Percentiles rank a stretch among this genome's conserved stretches.
These are phyloP conservation scores for Melanotaenia pygmaea DNA, from an alignment of 2,797 vertebrate genomes.

Conservation along the genomic window DNA sequence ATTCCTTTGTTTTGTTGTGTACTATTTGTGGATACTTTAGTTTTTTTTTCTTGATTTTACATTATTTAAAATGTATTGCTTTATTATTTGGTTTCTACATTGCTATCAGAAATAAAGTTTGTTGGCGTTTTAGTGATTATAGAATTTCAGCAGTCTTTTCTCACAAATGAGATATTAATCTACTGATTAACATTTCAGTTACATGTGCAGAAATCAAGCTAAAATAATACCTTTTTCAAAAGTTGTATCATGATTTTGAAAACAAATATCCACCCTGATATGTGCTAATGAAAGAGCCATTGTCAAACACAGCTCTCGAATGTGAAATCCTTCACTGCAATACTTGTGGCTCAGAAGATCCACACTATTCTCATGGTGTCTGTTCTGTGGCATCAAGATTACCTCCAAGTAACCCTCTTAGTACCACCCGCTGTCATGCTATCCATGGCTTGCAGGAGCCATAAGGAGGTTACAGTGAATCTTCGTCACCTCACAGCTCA, in stretches of 20 bases:
- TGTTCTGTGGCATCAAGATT: constrained; percentile 68
- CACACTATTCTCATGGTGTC: constrained; percentile 47
- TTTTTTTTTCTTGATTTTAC: constrained; percentile 34
- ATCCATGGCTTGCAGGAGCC: constrained; percentile 69
- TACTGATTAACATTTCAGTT: background rate
- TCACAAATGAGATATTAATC: background rate
- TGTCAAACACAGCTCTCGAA: constrained; percentile 16
- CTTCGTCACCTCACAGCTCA: constrained; percentile 63
- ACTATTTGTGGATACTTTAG: constrained; percentile 31
- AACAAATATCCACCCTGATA: background rate
- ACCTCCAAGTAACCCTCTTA: constrained; percentile 79
- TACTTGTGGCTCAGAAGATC: constrained; percentile 18
- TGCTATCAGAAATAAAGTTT: constrained; percentile 70
- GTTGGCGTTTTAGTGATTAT: constrained; percentile 50
- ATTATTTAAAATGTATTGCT: constrained; percentile 31
- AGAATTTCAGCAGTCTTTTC: constrained; percentile 20
- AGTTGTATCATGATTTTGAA: background rate
- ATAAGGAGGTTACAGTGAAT: constrained; percentile 72
- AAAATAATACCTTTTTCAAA: background rate
- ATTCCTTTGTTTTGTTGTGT: constrained; percentile 35
- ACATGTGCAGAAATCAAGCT: background rate
- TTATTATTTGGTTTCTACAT: constrained; percentile 56
- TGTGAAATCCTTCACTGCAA: constrained; percentile 28
- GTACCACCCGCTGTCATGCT: constrained; percentile 74
- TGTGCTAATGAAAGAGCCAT: background rate